Conservation (phyloP, 2,113 vertebrate genomes). For the Archilochus colubris region DNA sequence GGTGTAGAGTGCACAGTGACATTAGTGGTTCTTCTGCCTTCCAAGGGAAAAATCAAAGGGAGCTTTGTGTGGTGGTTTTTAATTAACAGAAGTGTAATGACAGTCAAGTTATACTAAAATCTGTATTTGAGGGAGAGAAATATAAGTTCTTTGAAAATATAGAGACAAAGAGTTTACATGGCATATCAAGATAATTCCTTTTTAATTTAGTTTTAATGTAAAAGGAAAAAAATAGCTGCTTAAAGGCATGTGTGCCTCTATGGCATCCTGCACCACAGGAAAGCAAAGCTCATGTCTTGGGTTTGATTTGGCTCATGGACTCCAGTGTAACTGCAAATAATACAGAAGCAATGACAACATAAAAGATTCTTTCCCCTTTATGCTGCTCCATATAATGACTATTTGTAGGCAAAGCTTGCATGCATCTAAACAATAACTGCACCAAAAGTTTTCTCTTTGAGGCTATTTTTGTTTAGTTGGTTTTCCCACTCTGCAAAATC, state of each 20-base stretch:
- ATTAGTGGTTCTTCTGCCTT: not conserved
- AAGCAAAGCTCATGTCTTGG: not conserved
- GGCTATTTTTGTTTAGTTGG: not conserved
- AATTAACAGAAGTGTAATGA: slow-evolving; percentile 4
- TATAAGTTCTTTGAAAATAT: not conserved
- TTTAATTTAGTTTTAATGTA: not conserved
- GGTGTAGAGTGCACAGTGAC: not conserved
- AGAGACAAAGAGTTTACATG: not conserved
- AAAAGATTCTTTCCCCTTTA: not conserved
- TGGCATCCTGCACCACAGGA: not conserved
- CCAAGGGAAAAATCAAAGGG: not conserved
- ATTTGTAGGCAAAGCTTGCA: not conserved
- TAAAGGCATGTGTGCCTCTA: not conserved
- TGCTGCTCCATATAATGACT: not conserved
- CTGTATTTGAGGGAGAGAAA: not conserved
- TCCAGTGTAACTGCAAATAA: not conserved
- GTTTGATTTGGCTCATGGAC: not conserved
- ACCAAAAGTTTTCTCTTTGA: not conserved
- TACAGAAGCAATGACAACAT: not conserved
- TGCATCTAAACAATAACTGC: not conserved
- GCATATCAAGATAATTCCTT: not conserved
- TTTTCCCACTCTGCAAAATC: not conserved
- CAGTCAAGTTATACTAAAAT: not conserved
- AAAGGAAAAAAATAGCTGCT: not conserved
- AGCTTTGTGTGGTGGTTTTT: not conserved